Evolutionary conservation across 2,797 vertebrate species (phyloP), one percentile per base, ranked within the genome.

Genomic region (Chrysocyon brachyurus): DNA sequence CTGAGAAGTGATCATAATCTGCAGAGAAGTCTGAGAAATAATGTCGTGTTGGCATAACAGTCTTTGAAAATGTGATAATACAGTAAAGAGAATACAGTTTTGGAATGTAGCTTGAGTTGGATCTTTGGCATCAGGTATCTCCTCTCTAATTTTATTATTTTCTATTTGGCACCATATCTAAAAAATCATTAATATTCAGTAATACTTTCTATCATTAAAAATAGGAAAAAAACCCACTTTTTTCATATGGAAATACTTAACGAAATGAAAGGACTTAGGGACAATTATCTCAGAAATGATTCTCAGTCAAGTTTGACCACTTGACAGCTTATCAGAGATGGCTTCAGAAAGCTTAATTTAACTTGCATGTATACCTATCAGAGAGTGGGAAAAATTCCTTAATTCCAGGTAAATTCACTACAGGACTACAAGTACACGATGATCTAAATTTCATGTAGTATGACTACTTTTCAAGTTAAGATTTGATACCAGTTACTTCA

Each of bases 211-310:
- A 61, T 87, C 12, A n/a, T 82, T 90, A 83, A 87, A 94, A 94
- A 93, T 54, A 91, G 22, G 70, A 72, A 83, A 10, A 68, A 95
- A 83, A 59, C 0, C 1, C 64, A 56, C 0, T 31, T 72, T 61
- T 82, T 46, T 5, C 9, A 87, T 72, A 12, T 86, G 84, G 63
- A 86, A 87, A 78, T 83, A 40, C 89, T 93, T 94, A 36, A 46
- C 72, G 10, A 92, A 56, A 70, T 84, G 72, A 36, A 91, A 95
- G 49, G 78, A 84, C 26, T 93, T 92, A 81, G 46, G 21, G 15
- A 77, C 7, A 85, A 15, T 87, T 59, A 24, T 31, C 82, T 3
- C 46, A 78, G 46, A 90, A 90, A 49, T 66, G 5, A 75, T 59
- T 97, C 26, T 66, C 19, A 56, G 36, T 63, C 40, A 95, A 61